Evolutionary conservation across 2,797 vertebrate genomes (phyloP), one percentile per base, ranked within the genome.

Genomic region (Neosalanx taihuensis): DNA sequence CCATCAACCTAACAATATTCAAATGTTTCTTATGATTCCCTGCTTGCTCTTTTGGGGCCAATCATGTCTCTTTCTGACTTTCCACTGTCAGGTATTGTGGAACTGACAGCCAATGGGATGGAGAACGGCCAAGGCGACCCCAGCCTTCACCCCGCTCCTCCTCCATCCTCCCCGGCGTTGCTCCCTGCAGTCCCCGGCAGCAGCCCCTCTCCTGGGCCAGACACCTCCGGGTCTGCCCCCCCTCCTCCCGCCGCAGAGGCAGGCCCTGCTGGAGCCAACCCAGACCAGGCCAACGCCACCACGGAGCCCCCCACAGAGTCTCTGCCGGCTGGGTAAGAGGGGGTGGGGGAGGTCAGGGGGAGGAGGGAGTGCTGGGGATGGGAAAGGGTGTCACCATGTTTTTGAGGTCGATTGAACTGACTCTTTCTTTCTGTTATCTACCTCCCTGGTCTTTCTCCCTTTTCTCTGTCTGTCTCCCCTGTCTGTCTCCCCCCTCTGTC

Each of bases 321-420:
- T 0, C 91, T 99, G 77, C 97, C 97, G 41, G 86, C 92, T 0
- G 97, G 97, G 97, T 98, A 86, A 91, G 94, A 69, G 30, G 23
- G 3, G 17, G 15, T 62, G 41, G 3, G 70, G 20, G 49, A 1
- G 26, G 57, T 30, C 3, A n/a, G 5, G 15, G 4, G 62, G 1
- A 46, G 60, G 12, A 64, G 30, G n/a, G 59, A 69, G 13, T 18
- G 61, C n/a, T 69, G 13, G 13, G 4, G 51, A 7, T 65, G 37
- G 26, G 23, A 68, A 62, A 69, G 29, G 61, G 30, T 15, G 20
- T 30, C 30, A 53, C 6, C n/a, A 41, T 12, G 37, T 41, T 41
- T 41, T 10, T 41, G 37, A 7, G 37, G 37, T 41, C 35, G 6
- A 6, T 37, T 6, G 35, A 37, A 37, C 35, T 37, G 35, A 37